These are phyloP conservation scores for Nemapogon koenigi DNA, from an alignment of 2,888 invertebrate species.

Conservation along the genomic window DNA sequence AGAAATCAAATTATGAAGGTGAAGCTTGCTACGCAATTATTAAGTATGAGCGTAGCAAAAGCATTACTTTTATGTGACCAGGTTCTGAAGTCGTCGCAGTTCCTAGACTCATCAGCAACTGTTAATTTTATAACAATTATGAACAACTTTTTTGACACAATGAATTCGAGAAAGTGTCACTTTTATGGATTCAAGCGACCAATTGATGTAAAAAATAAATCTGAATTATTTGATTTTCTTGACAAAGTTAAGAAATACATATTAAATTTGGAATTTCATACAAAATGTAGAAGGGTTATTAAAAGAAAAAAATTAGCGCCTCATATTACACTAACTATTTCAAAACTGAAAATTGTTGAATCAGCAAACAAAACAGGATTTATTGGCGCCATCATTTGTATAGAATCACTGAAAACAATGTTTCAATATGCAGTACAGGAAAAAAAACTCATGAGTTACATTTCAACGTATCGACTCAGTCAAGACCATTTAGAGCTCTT, in stretches of 20 bases:
- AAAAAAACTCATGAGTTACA: neutral
- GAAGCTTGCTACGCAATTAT: conserved; percentile 10
- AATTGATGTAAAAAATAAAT: conserved; percentile 2
- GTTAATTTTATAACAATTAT: conserved; percentile 2
- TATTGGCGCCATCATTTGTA: conserved; percentile 10
- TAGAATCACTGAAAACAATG: conserved; percentile 4
- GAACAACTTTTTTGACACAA: conserved; percentile 11
- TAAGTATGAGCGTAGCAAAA: conserved; percentile 13
- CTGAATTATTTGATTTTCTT: neutral
- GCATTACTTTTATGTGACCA: conserved; percentile 8
- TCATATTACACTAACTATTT: too few species aligned
- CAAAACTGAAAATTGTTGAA: too few species aligned
- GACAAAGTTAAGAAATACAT: conserved; percentile 5
- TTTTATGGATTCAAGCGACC: conserved; percentile 5
- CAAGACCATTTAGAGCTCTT: conserved; percentile 8
- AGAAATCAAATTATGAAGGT: conserved; percentile 12
- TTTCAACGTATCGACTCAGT: conserved; percentile 3
- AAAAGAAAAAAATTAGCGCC: too few species aligned
- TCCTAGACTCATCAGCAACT: conserved; percentile 5
- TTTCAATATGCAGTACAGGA: conserved; percentile 2
- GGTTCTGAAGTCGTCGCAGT: conserved; percentile 2
- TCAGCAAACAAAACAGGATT: conserved; percentile 11
- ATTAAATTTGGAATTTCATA: neutral
- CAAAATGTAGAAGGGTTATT: too few species aligned
- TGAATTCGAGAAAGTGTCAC: conserved; percentile 8